These are phyloP conservation scores for Epinotia bilunana DNA, from an alignment of 2,888 invertebrate genomes.

Conservation along the genomic window DNA sequence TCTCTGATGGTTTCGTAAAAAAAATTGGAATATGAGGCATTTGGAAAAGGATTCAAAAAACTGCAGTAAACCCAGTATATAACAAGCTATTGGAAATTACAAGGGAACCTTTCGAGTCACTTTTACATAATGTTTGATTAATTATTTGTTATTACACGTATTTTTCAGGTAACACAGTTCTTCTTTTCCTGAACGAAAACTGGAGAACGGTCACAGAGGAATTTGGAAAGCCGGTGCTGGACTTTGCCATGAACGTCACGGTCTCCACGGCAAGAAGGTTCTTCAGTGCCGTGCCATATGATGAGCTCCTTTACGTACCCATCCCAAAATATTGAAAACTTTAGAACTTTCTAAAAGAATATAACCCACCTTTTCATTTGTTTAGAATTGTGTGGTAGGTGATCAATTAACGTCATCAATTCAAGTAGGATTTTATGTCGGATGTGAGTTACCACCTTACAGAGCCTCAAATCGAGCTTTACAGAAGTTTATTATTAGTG, in stretches of 20 bases:
- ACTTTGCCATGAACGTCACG: slow-evolving; percentile 77
- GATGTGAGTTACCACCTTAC: slow-evolving; percentile 6
- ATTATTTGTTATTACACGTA: slow-evolving; percentile 1
- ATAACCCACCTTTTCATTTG: not conserved
- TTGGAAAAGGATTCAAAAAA: too few species aligned
- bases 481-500: not conserved
- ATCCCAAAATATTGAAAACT: slow-evolving; percentile 71
- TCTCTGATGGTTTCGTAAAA: too few species aligned
- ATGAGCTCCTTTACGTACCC: slow-evolving; percentile 74
- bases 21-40: too few species aligned
- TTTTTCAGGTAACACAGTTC: slow-evolving; percentile 76
- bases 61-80: too few species aligned
- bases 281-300: slow-evolving; percentile 77
- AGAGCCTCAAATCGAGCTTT: slow-evolving; percentile 5
- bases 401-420: not conserved
- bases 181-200: slow-evolving; percentile 78
- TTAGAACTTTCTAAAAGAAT: not conserved
- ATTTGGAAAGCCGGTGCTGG: slow-evolving; percentile 78
- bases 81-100: too few species aligned
- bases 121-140: too few species aligned
- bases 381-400: not conserved
- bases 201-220: slow-evolving; percentile 80
- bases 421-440: slow-evolving; percentile 11
- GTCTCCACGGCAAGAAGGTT: slow-evolving; percentile 76
- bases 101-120: too few species aligned